These are phyloP conservation scores for Novumbra hubbsi DNA, from an alignment of 2,797 vertebrate genomes.

Conservation along the genomic window DNA sequence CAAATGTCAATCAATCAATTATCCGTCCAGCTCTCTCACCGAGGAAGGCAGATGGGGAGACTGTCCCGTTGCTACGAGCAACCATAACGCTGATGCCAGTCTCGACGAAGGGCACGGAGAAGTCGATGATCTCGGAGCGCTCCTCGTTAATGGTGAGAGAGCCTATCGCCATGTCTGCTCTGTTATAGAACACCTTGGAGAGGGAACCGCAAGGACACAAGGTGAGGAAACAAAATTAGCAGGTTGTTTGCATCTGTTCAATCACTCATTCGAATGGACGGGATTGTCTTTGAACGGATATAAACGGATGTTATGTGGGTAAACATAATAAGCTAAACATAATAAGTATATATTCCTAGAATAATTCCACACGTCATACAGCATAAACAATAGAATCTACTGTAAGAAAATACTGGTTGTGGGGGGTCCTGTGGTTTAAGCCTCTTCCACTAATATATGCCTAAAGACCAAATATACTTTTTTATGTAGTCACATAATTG, in stretches of 20 bases:
- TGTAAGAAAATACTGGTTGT: no score
- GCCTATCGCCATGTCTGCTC: conserved; percentile 97
- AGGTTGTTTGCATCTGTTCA: background rate
- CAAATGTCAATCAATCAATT: conserved; percentile 9
- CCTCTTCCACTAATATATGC: no score
- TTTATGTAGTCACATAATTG: no score
- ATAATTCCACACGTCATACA: no score
- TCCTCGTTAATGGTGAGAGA: conserved; percentile 98
- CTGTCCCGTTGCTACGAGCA: conserved; percentile 94
- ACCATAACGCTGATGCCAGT: conserved; percentile 99
- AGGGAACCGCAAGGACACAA: background rate
- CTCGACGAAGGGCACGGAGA: conserved; percentile 97
- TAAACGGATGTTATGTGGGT: no score
- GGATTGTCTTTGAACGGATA: no score
- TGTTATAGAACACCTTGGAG: conserved; percentile 89
- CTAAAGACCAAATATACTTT: no score
- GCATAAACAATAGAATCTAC: no score
- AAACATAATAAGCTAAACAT: no score
- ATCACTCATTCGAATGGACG: no score
- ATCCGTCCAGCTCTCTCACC: conserved; percentile 70
- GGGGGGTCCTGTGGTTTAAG: no score
- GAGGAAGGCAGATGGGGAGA: conserved; percentile 95
- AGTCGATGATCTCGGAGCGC: conserved; percentile 95
- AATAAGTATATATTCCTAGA: no score
- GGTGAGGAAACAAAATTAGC: background rate